phyloP scores from a whole-genome alignment of 2,113 vertebrate genomes.

The Saguinus imperator region DNA sequence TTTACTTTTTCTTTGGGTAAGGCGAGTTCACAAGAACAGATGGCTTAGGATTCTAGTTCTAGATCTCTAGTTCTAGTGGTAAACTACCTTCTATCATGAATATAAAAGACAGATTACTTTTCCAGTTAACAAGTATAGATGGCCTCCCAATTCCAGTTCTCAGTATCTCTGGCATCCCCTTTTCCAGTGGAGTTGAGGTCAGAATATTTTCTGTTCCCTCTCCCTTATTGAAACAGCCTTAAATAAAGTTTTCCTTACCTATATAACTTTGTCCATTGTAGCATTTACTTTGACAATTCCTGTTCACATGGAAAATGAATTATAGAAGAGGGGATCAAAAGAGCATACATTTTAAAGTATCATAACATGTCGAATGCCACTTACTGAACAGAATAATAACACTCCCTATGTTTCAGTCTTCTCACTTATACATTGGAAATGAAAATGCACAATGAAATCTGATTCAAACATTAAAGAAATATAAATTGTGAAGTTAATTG shows the following conservation, averaged over 20 bases:
- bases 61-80: background rate
- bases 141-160: fast-evolving
- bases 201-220: background rate
- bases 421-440: background rate
- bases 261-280: background rate
- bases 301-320: background rate
- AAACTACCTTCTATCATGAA: background rate
- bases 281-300: background rate
- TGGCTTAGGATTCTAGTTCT: no score
- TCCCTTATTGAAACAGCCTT: background rate
- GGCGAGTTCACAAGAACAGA: background rate
- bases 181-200: background rate
- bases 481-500: background rate
- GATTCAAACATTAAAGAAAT: background rate
- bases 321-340: background rate
- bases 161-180: background rate
- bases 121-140: background rate
- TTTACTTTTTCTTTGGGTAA: background rate
- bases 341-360: background rate
- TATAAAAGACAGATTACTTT: background rate
- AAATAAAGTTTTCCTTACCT: background rate
- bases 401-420: background rate
- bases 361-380: background rate
- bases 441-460: background rate
- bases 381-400: background rate